Evolutionary conservation across 1,140 invertebrate species (phyloP), one percentile per base, ranked within the genome.

Genomic region (Thereuonema tuberculata): DNA sequence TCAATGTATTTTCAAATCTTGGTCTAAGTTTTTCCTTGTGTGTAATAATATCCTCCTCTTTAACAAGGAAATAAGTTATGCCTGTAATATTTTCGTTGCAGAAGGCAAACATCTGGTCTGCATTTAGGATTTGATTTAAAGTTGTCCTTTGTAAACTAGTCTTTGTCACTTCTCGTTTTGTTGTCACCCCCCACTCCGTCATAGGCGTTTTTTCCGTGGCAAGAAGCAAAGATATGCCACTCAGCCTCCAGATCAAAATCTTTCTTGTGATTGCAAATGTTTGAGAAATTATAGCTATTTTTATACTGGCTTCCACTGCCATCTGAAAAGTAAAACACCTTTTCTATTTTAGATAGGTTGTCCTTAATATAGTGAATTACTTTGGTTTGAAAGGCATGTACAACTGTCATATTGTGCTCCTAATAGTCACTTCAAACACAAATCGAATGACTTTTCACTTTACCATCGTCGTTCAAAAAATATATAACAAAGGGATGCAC

Each of bases 311-410:
- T 55, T 49, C 54, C 63, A 62, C 59, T 57, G 23, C 67, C 69
- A 66, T 72, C 70, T 26, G 60, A 62, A 59, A 72, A 69, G 58
- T 68, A 68, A 58, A 67, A 50, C n/a, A 72, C 60, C 55, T 67
- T 65, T 24, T 43, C 61, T 49, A 67, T 52, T 24, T 60, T 49
- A 17, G 62, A 60, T 3, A 26, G 5, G 5, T 26, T 56, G 5
- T n/a, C 23, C 25, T 56, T 29, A 5, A 56, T 20, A 26, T 56
- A n/a, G 17, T 14, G 3, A 9, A 26, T n/a, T 28, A 56, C 21
- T 3, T 15, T 9, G 5, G 37, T 56, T 27, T 28, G 54, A 37
- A 56, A 56, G 5, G 25, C 54, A 28, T 56, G 54, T 5, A 56
- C 54, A 17, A 24, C 54, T 5, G 25, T 9, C 37, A 24, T 56